Evolutionary conservation across 2,797 vertebrate species (phyloP).

Genomic region (Acridotheres tristis): DNA sequence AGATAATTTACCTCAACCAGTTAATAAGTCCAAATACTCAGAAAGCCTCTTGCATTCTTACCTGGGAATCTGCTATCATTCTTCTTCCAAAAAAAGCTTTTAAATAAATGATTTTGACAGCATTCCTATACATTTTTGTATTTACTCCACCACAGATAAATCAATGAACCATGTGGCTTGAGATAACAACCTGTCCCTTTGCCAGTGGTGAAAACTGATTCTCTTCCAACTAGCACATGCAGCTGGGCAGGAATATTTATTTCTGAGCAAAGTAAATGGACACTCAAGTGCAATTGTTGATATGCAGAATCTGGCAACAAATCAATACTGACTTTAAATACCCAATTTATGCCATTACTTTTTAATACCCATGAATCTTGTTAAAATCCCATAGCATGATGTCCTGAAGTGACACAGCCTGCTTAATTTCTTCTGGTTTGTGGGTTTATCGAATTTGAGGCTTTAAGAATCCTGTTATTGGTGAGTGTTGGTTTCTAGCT

Average conservation of each 20-base stretch:
- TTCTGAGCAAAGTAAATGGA: slow-evolving; percentile 60
- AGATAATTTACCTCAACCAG: slow-evolving; percentile 48
- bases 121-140: slow-evolving; percentile 30
- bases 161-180: slow-evolving; percentile 40
- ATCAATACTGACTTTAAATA: slow-evolving; percentile 57
- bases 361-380: slow-evolving; percentile 42
- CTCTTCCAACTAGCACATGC: slow-evolving; percentile 14
- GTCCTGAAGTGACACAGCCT: neutral
- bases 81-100: slow-evolving; percentile 3
- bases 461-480: slow-evolving; percentile 35
- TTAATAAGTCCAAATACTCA: neutral
- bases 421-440: slow-evolving; percentile 53
- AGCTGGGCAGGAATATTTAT: slow-evolving; percentile 58
- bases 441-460: slow-evolving; percentile 35
- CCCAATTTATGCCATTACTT: slow-evolving; percentile 29
- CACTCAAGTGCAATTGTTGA: slow-evolving; percentile 24
- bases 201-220: slow-evolving; percentile 51
- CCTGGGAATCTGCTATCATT: neutral
- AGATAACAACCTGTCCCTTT: slow-evolving; percentile 39
- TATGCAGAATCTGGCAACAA: slow-evolving; percentile 54
- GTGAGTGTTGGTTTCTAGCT: slow-evolving; percentile 5
- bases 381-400: neutral
- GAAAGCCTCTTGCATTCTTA: slow-evolving; percentile 21
- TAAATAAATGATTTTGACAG: slow-evolving; percentile 43
- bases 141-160: slow-evolving; percentile 44